Conservation (phyloP, 2,888 invertebrate genomes). For the Sepiola atlantica region DNA sequence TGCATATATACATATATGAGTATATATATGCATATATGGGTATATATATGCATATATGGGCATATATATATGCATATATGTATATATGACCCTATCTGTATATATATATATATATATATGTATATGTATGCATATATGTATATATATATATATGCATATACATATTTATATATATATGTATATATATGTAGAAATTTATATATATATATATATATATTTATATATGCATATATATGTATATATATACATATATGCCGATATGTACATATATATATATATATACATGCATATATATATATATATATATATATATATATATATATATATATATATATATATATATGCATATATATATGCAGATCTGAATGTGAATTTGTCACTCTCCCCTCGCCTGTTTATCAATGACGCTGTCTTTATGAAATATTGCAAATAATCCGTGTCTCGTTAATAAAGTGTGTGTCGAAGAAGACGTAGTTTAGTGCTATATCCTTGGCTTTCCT, state of each 20-base stretch:
- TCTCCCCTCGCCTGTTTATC: too few relatives aligned
- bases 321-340: background rate
- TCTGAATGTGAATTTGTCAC: too few relatives aligned
- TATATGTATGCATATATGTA: background rate
- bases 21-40: background rate
- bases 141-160: background rate
- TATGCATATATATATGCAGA: background rate
- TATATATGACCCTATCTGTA: background rate
- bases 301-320: constrained; percentile 2
- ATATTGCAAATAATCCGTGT: too few relatives aligned
- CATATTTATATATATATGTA: background rate
- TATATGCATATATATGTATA: background rate
- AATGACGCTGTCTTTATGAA: too few relatives aligned
- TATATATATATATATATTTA: background rate
- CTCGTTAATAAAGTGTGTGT: too few relatives aligned
- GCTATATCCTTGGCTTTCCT: too few relatives aligned
- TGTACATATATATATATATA: background rate
- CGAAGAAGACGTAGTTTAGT: too few relatives aligned
- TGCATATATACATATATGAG: background rate
- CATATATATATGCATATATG: background rate
- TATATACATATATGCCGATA: too few relatives aligned
- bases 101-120: background rate
- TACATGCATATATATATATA: too few relatives aligned
- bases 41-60: background rate
- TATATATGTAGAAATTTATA: background rate